Evolutionary conservation across 2,113 vertebrate genomes (phyloP).

Genomic region (Crotalus tigris): DNA sequence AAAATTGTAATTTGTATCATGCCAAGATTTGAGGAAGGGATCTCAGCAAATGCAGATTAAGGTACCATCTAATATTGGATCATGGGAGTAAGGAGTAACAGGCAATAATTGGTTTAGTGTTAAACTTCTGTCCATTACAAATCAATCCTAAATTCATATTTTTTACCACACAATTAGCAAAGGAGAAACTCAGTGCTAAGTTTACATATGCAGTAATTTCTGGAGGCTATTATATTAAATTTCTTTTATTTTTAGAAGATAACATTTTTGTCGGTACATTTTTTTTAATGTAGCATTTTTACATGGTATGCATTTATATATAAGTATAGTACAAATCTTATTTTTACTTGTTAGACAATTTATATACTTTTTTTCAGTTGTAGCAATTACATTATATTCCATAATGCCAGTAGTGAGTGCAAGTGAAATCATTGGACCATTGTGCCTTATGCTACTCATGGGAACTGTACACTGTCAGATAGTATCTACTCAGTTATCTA

Average conservation of each 20-base stretch:
- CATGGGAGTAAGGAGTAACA: background rate
- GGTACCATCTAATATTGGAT: background rate
- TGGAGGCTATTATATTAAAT: background rate
- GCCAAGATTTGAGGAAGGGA: background rate
- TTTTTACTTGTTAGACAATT: background rate
- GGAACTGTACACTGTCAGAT: slow-evolving; percentile 98
- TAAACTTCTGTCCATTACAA: background rate
- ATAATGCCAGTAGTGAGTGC: slow-evolving; percentile 81
- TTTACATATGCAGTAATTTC: background rate
- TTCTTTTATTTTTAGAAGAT: background rate
- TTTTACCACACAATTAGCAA: background rate
- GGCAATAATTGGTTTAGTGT: background rate
- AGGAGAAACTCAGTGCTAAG: background rate
- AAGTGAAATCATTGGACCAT: slow-evolving; percentile 87
- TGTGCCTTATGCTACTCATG: slow-evolving; percentile 96
- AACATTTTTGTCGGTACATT: background rate
- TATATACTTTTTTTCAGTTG: slow-evolving; percentile 67
- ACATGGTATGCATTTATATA: background rate
- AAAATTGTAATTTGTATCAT: background rate
- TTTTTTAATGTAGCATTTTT: background rate
- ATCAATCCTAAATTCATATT: background rate
- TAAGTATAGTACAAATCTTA: background rate
- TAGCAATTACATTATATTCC: slow-evolving; percentile 80
- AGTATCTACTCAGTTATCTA: slow-evolving; percentile 87
- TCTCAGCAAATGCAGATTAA: background rate